Evolutionary conservation across 2,113 vertebrate genomes (phyloP).

Genomic region (Phainopepla nitens): DNA sequence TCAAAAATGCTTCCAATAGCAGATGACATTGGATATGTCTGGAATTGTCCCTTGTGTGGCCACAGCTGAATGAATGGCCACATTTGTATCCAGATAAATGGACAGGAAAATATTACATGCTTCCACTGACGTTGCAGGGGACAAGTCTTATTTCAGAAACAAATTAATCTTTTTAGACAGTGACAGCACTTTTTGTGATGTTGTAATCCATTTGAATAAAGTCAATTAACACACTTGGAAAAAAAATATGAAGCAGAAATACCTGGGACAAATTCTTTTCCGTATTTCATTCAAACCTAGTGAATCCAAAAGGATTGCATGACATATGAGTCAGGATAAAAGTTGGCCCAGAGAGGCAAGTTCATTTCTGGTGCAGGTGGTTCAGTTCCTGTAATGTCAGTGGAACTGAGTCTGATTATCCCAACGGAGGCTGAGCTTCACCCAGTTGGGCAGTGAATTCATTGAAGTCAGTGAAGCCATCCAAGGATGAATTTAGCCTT

Average conservation of each 20-base stretch:
- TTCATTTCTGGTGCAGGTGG: constrained; percentile 26
- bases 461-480: constrained; percentile 40
- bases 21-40: neutral
- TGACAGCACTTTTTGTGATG: constrained; percentile 31
- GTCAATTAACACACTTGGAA: constrained; percentile 37
- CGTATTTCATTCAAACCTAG: constrained; percentile 47
- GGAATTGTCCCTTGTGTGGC: neutral
- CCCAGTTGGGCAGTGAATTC: constrained; percentile 13
- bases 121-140: constrained; percentile 53
- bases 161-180: constrained; percentile 33
- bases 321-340: constrained; percentile 24
- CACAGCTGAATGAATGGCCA: neutral
- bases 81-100: neutral
- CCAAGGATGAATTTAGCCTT: constrained; percentile 46
- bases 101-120: neutral
- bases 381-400: constrained; percentile 18
- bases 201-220: constrained; percentile 46
- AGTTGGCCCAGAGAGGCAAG: constrained; percentile 49
- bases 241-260: constrained; percentile 51
- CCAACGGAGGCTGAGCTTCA: constrained; percentile 29
- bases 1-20: constrained; percentile 15
- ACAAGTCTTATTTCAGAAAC: constrained; percentile 29
- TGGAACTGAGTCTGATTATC: constrained; percentile 21
- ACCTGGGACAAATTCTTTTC: constrained; percentile 30
- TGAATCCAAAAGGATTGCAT: constrained; percentile 41